These are phyloP conservation scores for Pomatorhinus ruficollis DNA, from an alignment of 2,113 vertebrate species.

Conservation along the genomic window DNA sequence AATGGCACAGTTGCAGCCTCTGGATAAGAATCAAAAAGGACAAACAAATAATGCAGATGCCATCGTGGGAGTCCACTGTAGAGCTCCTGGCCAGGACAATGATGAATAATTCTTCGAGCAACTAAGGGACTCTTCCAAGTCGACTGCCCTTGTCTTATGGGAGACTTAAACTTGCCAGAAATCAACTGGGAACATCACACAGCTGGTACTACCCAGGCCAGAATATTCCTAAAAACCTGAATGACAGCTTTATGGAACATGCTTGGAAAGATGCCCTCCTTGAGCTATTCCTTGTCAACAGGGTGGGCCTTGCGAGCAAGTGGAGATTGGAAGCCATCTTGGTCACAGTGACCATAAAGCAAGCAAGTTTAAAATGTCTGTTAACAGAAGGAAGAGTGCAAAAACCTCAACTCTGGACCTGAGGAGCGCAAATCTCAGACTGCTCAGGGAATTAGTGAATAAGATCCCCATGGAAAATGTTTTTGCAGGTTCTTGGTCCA, in stretches of 20 bases:
- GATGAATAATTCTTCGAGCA: no score
- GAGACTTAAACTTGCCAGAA: no score
- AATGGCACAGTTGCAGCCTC: no score
- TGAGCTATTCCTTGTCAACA: not conserved
- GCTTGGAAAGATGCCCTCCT: not conserved
- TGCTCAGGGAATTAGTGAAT: not conserved
- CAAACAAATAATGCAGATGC: no score
- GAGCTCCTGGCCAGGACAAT: no score
- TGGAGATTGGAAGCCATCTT: not conserved
- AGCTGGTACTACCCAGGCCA: not conserved
- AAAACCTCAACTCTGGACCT: not conserved
- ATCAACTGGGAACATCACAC: no score
- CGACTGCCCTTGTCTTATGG: no score
- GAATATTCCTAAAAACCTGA: not conserved
- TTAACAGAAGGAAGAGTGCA: not conserved
- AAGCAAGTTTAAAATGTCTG: not conserved
- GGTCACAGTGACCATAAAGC: not conserved
- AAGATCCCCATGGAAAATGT: no score
- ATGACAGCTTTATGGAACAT: not conserved
- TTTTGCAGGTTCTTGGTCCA: not conserved
- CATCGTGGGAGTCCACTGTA: no score
- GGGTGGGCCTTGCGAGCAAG: not conserved
- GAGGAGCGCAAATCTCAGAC: not conserved
- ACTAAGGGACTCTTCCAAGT: no score
- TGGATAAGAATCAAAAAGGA: no score